phyloP scores from a whole-genome alignment of 2,113 vertebrate genomes.

The Ctenodactylus gundi region DNA sequence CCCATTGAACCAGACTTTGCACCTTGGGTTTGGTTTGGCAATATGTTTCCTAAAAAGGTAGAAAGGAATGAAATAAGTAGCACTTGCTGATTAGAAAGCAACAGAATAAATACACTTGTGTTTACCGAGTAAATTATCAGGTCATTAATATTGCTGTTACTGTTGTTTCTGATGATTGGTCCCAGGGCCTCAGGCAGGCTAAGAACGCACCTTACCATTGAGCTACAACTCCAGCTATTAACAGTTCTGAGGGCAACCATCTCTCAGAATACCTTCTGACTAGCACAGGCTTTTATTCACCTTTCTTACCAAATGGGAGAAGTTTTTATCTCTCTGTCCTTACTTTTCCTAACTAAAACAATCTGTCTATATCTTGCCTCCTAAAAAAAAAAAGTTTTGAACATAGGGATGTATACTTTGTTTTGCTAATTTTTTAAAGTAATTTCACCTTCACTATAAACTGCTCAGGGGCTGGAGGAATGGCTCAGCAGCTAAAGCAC shows the following conservation, averaged over 20 bases:
- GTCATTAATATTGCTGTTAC: not conserved
- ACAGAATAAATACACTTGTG: slow-evolving; percentile 31
- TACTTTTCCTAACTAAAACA: too few relatives aligned
- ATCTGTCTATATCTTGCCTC: too few relatives aligned
- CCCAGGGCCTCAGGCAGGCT: not conserved
- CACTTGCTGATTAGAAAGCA: slow-evolving; percentile 40
- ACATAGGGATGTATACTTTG: not conserved
- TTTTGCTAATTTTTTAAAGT: not conserved
- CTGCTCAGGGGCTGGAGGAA: too few relatives aligned
- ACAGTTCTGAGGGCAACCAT: too few relatives aligned
- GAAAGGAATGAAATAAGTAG: slow-evolving; percentile 46
- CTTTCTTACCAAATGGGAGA: too few relatives aligned
- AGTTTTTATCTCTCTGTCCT: too few relatives aligned
- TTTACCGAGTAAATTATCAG: slow-evolving; percentile 53
- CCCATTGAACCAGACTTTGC: slow-evolving; percentile 82
- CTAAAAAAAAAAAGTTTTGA: too few relatives aligned
- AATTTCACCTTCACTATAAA: slow-evolving; percentile 43
- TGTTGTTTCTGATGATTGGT: not conserved
- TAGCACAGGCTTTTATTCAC: too few relatives aligned
- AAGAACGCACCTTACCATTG: not conserved
- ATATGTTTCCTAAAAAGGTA: slow-evolving; percentile 85
- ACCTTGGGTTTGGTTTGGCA: slow-evolving; percentile 87
- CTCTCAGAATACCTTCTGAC: too few relatives aligned
- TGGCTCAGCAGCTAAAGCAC: too few relatives aligned
- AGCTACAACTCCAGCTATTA: not conserved